Conservation (phyloP, 2,113 vertebrate species). For the Nasalis larvatus region DNA sequence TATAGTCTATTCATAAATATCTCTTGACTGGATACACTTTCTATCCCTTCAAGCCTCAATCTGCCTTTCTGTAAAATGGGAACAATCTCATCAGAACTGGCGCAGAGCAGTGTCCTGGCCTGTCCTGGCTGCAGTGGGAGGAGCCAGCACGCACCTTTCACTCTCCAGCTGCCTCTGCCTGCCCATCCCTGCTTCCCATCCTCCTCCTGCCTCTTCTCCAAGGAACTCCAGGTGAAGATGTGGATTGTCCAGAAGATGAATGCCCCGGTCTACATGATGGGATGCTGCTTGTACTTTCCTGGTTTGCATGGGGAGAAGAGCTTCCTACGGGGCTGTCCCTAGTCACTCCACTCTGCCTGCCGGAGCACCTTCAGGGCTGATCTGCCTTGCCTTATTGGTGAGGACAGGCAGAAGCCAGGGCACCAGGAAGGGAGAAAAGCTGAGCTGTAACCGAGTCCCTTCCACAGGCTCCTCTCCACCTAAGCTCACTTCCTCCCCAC, state of each 20-base stretch:
- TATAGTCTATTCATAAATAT: neutral
- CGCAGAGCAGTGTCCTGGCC: accelerated
- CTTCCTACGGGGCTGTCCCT: neutral
- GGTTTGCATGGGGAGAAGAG: neutral
- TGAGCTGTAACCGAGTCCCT: neutral
- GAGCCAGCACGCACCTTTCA: neutral
- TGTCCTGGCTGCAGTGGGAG: neutral
- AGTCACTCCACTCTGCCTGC: neutral
- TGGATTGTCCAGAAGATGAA: neutral
- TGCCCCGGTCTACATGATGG: neutral
- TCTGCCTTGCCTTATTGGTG: neutral
- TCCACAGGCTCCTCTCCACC: no score
- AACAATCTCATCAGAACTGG: neutral
- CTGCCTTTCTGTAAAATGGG: neutral
- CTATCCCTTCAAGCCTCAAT: neutral
- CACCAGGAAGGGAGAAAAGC: neutral
- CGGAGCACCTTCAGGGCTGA: neutral
- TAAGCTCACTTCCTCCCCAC: neutral
- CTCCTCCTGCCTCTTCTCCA: neutral
- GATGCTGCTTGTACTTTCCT: neutral
- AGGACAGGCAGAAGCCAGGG: neutral
- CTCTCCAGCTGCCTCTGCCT: neutral
- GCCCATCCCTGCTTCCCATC: no score
- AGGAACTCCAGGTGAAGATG: neutral
- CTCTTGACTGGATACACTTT: neutral